Conservation (phyloP, 2,888 invertebrate species). For the Scaptomyza cyrtandrae region DNA sequence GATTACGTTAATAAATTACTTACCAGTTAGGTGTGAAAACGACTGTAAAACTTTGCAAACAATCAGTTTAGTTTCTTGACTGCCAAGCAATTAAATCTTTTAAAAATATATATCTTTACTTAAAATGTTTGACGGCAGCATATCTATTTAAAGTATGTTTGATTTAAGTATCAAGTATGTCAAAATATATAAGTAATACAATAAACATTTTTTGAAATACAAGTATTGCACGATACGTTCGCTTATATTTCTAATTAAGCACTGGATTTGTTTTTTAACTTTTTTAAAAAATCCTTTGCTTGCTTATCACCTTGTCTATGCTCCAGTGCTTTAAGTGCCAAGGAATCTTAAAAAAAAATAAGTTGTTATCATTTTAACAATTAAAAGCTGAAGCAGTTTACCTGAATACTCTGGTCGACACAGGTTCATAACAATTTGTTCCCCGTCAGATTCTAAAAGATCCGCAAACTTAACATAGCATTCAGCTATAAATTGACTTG, state of each 20-base stretch:
- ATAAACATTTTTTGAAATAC: slow-evolving; percentile 28
- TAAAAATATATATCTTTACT: too few species aligned
- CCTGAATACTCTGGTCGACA: slow-evolving; percentile 89
- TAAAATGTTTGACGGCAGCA: too few species aligned
- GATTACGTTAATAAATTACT: too few species aligned
- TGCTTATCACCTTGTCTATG: slow-evolving; percentile 93
- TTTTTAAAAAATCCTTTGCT: slow-evolving; percentile 95
- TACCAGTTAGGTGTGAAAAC: too few species aligned
- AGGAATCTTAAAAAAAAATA: slow-evolving; percentile 64
- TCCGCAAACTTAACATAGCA: slow-evolving; percentile 93
- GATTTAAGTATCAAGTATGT: slow-evolving; percentile 14
- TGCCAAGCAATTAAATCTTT: too few species aligned
- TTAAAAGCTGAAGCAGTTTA: slow-evolving; percentile 75
- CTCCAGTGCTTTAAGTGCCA: slow-evolving; percentile 89
- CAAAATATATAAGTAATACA: slow-evolving; percentile 34
- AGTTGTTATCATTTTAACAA: neutral
- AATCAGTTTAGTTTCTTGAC: too few species aligned
- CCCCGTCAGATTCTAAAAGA: slow-evolving; percentile 88
- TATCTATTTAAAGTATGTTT: slow-evolving; percentile 33
- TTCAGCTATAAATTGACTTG: slow-evolving; percentile 97
- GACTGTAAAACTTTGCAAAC: too few species aligned
- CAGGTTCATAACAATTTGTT: slow-evolving; percentile 90
- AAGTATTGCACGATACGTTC: slow-evolving; percentile 14
- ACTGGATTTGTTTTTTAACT: slow-evolving; percentile 88
- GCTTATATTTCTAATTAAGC: slow-evolving; percentile 27